These are phyloP conservation scores for Oreochromis tanganicae DNA, from an alignment of 2,113 vertebrate species.

Conservation along the genomic window DNA sequence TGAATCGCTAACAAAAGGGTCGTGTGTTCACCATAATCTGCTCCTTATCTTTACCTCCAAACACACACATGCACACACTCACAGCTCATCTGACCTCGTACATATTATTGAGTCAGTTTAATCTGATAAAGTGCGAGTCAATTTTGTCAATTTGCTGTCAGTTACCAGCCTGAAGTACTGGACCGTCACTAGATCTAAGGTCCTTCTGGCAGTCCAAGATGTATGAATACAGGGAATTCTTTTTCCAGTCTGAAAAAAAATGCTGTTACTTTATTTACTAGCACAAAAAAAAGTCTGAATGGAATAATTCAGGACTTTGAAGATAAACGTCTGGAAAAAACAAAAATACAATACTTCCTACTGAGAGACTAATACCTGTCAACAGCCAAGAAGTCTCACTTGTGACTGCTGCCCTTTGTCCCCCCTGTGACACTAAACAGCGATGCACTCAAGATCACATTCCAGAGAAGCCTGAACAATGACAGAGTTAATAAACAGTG, in stretches of 20 bases:
- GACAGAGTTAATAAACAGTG: background rate
- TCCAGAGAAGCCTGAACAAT: background rate
- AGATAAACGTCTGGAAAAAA: background rate
- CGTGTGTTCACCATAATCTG: constrained; percentile 27
- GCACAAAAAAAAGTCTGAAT: background rate
- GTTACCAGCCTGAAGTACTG: background rate
- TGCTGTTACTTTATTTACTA: background rate
- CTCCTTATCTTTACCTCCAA: background rate
- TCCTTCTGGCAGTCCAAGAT: background rate
- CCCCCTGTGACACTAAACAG: background rate
- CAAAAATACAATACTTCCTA: background rate
- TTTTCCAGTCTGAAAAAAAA: background rate
- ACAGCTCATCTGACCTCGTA: background rate
- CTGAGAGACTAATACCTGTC: background rate
- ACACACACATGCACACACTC: background rate
- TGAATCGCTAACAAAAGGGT: constrained; percentile 41
- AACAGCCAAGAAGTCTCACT: background rate
- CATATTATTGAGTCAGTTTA: background rate
- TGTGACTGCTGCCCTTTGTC: background rate
- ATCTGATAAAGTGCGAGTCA: background rate
- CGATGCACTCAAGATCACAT: background rate
- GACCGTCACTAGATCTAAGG: background rate
- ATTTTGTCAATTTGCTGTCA: background rate
- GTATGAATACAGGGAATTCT: background rate
- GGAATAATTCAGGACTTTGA: background rate